Evolutionary conservation across 2,113 vertebrate genomes (phyloP).

Genomic region (Hippopotamus amphibius): DNA sequence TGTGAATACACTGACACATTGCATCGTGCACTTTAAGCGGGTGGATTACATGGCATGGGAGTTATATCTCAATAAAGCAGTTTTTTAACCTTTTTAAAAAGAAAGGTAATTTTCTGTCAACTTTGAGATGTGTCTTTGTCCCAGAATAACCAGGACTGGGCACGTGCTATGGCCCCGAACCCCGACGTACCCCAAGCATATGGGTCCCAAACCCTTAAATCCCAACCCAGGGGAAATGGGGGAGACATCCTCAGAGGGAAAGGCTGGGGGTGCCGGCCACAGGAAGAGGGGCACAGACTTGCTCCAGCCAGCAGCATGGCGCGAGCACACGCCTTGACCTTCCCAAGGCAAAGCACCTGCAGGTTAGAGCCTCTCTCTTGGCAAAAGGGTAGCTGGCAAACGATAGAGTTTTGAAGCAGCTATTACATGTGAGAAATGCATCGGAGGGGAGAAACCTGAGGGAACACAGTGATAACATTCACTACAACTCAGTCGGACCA

Average conservation of each 20-base stretch:
- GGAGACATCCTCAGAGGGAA: not conserved
- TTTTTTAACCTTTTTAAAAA: not conserved
- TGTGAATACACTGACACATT: not conserved
- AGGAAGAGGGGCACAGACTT: no score
- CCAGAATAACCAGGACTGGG: not conserved
- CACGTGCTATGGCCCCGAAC: not conserved
- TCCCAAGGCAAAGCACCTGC: not conserved
- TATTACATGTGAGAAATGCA: accelerated
- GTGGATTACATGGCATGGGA: not conserved
- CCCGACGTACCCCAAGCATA: not conserved
- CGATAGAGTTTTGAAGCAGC: not conserved
- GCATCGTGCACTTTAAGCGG: not conserved
- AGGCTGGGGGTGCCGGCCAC: not conserved
- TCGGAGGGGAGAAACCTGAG: not conserved
- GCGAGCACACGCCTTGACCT: accelerated
- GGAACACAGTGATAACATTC: not conserved
- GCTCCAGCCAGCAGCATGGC: not conserved
- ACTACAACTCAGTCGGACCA: not conserved
- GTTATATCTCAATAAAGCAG: not conserved
- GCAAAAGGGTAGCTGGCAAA: not conserved
- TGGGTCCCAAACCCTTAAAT: not conserved
- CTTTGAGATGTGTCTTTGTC: not conserved
- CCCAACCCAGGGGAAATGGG: not conserved
- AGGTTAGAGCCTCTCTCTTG: not conserved
- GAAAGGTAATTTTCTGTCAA: not conserved